Evolutionary conservation across 2,797 vertebrate species (phyloP).

Genomic region (Leptodactylus fallax): DNA sequence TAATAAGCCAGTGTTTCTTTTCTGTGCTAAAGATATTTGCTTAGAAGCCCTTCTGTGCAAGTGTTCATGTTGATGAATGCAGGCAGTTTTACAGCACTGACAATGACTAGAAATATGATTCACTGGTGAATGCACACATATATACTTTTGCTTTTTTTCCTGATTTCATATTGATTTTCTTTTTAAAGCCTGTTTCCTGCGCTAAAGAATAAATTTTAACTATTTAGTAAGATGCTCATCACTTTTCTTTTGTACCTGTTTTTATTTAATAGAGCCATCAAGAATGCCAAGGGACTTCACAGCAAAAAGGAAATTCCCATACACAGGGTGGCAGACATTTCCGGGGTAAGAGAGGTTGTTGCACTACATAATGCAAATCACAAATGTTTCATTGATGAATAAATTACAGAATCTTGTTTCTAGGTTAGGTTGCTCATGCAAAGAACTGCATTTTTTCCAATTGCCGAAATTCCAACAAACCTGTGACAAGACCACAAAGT

Average conservation of each 20-base stretch:
- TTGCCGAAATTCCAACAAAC: too few species aligned
- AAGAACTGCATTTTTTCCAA: too few species aligned
- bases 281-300: constrained; percentile 96
- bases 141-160: background rate
- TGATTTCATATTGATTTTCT: background rate
- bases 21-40: too few species aligned
- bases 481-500: too few species aligned
- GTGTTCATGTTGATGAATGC: background rate
- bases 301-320: constrained; percentile 99
- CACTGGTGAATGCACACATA: background rate
- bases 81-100: background rate
- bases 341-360: constrained; percentile 83
- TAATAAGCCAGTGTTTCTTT: too few species aligned
- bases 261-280: constrained; percentile 85
- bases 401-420: too few species aligned
- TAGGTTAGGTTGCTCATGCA: too few species aligned
- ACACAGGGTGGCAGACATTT: constrained; percentile 96
- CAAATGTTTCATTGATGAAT: too few species aligned
- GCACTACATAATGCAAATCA: background rate
- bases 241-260: background rate
- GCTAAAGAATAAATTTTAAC: background rate
- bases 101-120: background rate
- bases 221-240: background rate
- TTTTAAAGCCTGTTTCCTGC: background rate
- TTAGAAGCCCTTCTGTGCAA: too few species aligned